These are phyloP conservation scores for Eospalax fontanierii DNA, from an alignment of 2,797 vertebrate species.

Conservation along the genomic window DNA sequence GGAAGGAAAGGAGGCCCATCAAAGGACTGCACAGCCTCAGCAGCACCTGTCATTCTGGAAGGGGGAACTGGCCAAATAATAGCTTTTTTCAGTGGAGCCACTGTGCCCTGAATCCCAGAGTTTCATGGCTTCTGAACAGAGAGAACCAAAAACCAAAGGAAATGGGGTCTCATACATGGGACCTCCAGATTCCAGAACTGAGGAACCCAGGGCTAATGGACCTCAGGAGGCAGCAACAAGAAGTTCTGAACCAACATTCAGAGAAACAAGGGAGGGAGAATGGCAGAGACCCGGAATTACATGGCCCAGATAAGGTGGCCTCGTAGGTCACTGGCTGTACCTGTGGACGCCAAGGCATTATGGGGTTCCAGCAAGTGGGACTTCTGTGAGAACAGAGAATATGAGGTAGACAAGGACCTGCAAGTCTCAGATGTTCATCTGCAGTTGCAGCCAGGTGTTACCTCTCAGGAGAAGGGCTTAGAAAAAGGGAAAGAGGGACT, in stretches of 20 bases:
- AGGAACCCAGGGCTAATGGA: background rate
- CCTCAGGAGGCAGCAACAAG: accelerated
- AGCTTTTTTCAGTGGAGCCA: no score
- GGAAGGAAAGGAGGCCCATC: no score
- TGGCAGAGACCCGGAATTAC: background rate
- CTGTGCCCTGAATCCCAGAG: background rate
- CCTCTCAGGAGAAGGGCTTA: background rate
- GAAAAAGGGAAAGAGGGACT: background rate
- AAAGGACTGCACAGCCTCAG: background rate
- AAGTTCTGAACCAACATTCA: no score
- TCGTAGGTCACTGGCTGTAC: background rate
- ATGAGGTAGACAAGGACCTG: accelerated
- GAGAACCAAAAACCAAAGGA: background rate
- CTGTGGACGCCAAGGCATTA: background rate
- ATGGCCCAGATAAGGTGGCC: no score
- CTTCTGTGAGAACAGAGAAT: background rate
- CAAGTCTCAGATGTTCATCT: background rate
- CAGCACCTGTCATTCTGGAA: background rate
- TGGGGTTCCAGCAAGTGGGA: background rate
- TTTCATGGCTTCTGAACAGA: background rate
- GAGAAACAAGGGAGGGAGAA: background rate
- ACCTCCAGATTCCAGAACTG: background rate
- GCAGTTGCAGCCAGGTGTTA: background rate
- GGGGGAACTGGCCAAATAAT: no score
- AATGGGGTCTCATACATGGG: no score